These are phyloP conservation scores for Ptychochromis oligacanthus DNA, from an alignment of 2,113 vertebrate species.

Conservation along the genomic window DNA sequence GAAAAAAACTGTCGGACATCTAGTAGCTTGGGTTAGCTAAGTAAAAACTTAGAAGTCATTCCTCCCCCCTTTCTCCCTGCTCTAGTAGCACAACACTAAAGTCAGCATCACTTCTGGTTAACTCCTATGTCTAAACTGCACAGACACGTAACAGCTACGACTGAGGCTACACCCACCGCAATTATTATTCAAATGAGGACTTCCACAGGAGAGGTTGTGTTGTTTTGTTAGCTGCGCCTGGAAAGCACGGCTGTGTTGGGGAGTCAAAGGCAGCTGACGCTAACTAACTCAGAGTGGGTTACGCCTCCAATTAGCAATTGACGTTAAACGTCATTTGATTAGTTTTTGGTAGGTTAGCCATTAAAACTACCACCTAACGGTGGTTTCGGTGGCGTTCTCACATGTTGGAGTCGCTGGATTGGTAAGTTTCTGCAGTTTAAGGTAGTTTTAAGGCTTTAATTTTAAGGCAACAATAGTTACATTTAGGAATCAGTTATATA, in stretches of 20 bases:
- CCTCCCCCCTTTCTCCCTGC: not conserved
- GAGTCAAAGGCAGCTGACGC: not conserved
- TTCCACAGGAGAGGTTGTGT: not conserved
- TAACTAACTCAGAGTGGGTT: not conserved
- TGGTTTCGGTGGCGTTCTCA: not conserved
- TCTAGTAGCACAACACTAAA: not conserved
- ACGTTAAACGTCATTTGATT: not conserved
- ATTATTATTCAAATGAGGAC: not conserved
- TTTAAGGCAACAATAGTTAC: not conserved
- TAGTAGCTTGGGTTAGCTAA: not conserved
- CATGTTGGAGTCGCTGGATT: not conserved
- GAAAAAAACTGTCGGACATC: not conserved
- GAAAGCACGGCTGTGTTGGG: not conserved
- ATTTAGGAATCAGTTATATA: no score
- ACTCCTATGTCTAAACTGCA: not conserved
- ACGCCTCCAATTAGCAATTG: not conserved
- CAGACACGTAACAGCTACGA: not conserved
- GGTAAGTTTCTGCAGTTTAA: not conserved
- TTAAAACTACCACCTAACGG: not conserved
- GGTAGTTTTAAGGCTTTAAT: not conserved
- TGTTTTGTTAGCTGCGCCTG: not conserved
- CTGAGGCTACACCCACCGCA: slow-evolving; percentile 25
- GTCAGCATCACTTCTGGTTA: not conserved
- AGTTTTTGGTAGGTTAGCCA: not conserved
- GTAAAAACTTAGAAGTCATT: not conserved